Evolutionary conservation across 2,113 vertebrate genomes (phyloP), one percentile per base, ranked within the genome.

Genomic region (Microcebus jonahi): DNA sequence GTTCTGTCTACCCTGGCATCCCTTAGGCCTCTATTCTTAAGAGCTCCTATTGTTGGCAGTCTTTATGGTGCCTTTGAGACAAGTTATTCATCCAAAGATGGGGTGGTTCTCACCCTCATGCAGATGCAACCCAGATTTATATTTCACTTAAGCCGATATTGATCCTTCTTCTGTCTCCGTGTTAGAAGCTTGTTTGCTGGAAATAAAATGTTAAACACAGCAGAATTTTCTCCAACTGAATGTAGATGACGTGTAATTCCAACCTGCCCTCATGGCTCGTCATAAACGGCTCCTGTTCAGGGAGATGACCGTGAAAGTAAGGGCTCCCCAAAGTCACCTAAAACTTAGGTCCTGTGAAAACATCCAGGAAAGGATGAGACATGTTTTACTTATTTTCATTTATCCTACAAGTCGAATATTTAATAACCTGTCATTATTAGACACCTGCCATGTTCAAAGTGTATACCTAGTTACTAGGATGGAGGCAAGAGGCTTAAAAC

Each of bases 101-200:
- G 67, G 67, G 97, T 97, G 97, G 86, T 93, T 98, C 97, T 96
- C 96, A 83, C 95, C 92, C 82, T 98, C 97, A 90, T 97, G 95
- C 96, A 97, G 92, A 98, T 97, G 96, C 95, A 97, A 96, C 91
- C 73, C 85, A 97, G 97, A 97, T 97, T 98, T 98, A 97, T 96
- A 96, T 98, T 98, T 98, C 96, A 95, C 96, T 97, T 97, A 97
- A 97, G 97, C 92, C 39, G 15, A 85, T 97, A 98, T 97, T 97
- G 98, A 98, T 98, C 97, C 73, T 97, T 61, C 97, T 97, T 61
- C 97, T 97, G 81, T 94, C 97, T 98, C 97, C 88, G 59, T 68
- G 65, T 97, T 93, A 97, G 96, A 96, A 61, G 31, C 92, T 95
- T 98, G 93, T 97, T 98, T 97, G 88, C 94, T 96, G 83, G 92